A percentile compares a stretch with the other conserved stretches of the same genome.
These are phyloP conservation scores for Bathybates hornii DNA, from an alignment of 2,113 vertebrate species.

Conservation along the genomic window DNA sequence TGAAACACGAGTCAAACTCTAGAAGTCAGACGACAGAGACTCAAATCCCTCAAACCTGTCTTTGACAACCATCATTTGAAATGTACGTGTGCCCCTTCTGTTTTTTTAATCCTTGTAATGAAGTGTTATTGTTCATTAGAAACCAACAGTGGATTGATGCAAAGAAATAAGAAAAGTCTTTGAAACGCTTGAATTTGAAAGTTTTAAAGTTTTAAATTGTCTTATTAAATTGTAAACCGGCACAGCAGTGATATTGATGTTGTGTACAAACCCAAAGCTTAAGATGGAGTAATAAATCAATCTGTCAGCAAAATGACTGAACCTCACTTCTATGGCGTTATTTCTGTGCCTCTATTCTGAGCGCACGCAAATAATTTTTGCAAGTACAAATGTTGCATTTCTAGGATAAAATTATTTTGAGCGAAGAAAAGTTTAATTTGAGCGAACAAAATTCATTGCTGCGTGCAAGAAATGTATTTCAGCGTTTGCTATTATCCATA, in stretches of 20 bases:
- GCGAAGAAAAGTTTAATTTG: neutral
- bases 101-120: neutral
- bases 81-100: neutral
- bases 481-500: neutral
- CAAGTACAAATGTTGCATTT: neutral
- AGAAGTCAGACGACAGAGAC: neutral
- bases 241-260: neutral
- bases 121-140: neutral
- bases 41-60: neutral
- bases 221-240: neutral
- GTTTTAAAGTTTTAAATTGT: neutral
- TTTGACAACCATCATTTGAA: neutral
- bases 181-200: neutral
- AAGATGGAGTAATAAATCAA: neutral
- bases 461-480: neutral
- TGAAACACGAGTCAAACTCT: neutral
- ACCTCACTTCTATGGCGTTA: neutral
- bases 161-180: neutral
- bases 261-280: neutral
- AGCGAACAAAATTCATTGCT: neutral
- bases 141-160: neutral
- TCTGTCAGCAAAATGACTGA: neutral
- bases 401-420: neutral
- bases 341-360: neutral
- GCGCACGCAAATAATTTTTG: neutral